Evolutionary conservation across 2,888 invertebrate species (phyloP), one percentile per base, ranked within the genome.

Genomic region (Koerneria pararmatus): DNA sequence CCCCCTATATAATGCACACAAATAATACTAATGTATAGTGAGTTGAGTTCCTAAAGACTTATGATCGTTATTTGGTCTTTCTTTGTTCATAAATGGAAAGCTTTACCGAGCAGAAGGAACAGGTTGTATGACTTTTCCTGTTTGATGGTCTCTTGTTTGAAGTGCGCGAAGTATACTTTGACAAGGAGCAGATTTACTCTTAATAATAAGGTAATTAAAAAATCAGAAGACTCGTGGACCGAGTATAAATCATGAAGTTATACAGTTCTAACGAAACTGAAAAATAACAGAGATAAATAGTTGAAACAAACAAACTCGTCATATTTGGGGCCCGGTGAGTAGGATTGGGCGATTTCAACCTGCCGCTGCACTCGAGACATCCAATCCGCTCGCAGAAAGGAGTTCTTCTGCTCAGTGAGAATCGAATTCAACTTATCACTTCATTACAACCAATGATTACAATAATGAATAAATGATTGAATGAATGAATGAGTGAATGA

Each of bases 91-190:
- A 11, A 53, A 8, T 11, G 24, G n/a, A 19, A 32, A 2, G 15
- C 1, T 49, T 51, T 64, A 76, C 78, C 78, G 2, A 79, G 69
- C 8, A 79, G 63, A 15, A 79, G 66, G 65, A 79, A 79, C 56
- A 79, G 27, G 56, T 79, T 79, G 65, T 79, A 79, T 4, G 77
- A 77, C 56, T 72, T 69, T 48, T 79, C 75, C 56, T 79, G 78
- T 1, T 73, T 66, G 49, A 79, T 79, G 0, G 75, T 73, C 58
- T 79, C 79, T 58, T 79, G 76, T 54, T 79, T 79, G 68, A 79
- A 78, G 61, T 79, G 79, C 29, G 78, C 76, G 58, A 76, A 79
- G 57, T 79, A 79, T 31, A 79, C 71, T 46, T 79, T 79, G 15
- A 79, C 71, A 53, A 75, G 76, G 1, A 79, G 71, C 8, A 79